A percentile compares a stretch with the other conserved stretches of the same genome.
Conservation (phyloP, 2,797 vertebrate genomes). For the Bryconaethiops microstoma region DNA sequence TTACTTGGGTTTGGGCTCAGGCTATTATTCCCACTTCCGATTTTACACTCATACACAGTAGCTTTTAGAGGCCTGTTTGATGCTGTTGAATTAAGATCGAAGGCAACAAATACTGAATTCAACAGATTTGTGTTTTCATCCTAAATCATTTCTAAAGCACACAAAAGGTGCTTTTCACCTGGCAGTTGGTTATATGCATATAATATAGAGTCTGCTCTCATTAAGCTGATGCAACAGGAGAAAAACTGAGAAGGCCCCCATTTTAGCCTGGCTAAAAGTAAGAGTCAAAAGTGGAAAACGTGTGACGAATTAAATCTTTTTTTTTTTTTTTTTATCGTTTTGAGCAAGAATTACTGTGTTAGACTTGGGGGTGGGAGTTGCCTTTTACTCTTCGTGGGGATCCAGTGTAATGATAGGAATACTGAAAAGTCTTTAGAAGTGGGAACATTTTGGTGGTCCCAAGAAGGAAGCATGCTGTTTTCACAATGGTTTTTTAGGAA, state of each 20-base stretch:
- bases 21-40: not conserved
- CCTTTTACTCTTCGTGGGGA: too few species aligned
- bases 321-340: too few species aligned
- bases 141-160: constrained; percentile 41
- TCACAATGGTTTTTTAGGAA: too few species aligned
- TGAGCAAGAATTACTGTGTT: too few species aligned
- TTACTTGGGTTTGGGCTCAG: too few species aligned
- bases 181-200: constrained; percentile 50
- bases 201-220: constrained; percentile 22
- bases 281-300: constrained; percentile 18
- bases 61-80: not conserved
- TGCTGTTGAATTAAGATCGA: not conserved
- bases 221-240: constrained; percentile 11
- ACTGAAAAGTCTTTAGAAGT: too few species aligned
- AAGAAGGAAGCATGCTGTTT: too few species aligned
- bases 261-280: constrained; percentile 32
- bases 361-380: too few species aligned
- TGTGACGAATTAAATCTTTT: constrained; percentile 18
- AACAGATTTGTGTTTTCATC: constrained; percentile 4
- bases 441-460: too few species aligned
- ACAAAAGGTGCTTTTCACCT: constrained; percentile 25
- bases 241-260: not conserved
- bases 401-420: too few species aligned
- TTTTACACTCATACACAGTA: not conserved
- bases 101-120: constrained; percentile 21